A percentile compares a stretch with the other conserved stretches of the same genome.
phyloP scores from a whole-genome alignment of 2,888 invertebrate genomes.

The Philhelius pedissequus region DNA sequence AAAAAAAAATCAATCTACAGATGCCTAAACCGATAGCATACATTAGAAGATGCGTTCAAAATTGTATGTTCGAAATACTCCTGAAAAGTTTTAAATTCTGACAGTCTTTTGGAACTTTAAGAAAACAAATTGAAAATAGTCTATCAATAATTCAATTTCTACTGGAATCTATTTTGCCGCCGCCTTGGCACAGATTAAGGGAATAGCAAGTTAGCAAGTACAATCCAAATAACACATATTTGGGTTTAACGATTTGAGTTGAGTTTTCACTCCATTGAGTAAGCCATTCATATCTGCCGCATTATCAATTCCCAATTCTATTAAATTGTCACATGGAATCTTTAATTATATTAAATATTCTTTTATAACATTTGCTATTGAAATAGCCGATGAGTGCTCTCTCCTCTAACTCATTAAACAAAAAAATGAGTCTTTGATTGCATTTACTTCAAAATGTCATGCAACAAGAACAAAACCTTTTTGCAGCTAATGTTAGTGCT shows the following conservation, averaged over 20 bases:
- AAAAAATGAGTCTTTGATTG: too few species aligned
- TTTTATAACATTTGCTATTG: too few species aligned
- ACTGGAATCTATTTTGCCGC: constrained; percentile 20
- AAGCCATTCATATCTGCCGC: constrained; percentile 71
- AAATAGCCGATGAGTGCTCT: too few species aligned
- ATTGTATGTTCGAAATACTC: constrained; percentile 37
- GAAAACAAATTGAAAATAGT: constrained; percentile 42
- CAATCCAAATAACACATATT: constrained; percentile 71
- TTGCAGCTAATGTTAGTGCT: too few species aligned
- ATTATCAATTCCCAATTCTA: constrained; percentile 71
- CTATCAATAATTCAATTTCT: background rate
- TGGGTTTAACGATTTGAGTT: constrained; percentile 64
- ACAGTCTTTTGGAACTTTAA: constrained; percentile 25
- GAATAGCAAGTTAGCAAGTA: constrained; percentile 72
- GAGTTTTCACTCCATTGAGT: constrained; percentile 63
- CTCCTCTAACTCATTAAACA: too few species aligned
- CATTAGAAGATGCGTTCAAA: constrained; percentile 27
- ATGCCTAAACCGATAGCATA: constrained; percentile 28
- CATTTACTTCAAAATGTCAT: too few species aligned
- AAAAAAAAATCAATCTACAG: constrained; percentile 35
- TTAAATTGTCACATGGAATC: constrained; percentile 39
- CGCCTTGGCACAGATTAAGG: constrained; percentile 42
- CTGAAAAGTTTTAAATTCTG: constrained; percentile 4
- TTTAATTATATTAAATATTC: background rate
- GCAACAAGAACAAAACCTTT: too few species aligned